Evolutionary conservation across 2,113 vertebrate species (phyloP).

Genomic region (Piprites chloris): DNA sequence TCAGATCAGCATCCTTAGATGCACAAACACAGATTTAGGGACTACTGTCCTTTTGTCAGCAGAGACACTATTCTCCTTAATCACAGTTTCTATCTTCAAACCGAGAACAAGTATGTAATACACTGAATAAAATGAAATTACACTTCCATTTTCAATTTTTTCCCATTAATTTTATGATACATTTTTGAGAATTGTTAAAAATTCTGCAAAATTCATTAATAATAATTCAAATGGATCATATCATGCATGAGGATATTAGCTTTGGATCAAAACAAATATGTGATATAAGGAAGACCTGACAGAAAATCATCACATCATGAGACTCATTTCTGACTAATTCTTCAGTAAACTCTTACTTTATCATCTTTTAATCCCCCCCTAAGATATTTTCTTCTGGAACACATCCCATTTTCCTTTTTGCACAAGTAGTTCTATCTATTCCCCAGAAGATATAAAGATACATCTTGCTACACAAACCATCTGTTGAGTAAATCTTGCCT

Average conservation of each 20-base stretch:
- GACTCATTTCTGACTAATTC: constrained; percentile 49
- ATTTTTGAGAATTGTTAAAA: neutral
- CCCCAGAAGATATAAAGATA: neutral
- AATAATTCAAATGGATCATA: neutral
- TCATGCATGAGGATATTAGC: neutral
- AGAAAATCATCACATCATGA: neutral
- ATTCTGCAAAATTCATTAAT: neutral
- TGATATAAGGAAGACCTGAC: neutral
- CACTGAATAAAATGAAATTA: neutral
- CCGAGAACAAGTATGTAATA: neutral
- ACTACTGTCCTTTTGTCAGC: neutral
- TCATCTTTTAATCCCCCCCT: neutral
- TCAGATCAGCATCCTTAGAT: neutral
- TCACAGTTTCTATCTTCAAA: neutral
- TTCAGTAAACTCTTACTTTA: neutral
- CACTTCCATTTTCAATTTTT: neutral
- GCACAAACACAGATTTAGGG: neutral
- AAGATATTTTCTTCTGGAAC: neutral
- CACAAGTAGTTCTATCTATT: neutral
- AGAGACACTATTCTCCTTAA: neutral
- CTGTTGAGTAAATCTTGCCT: constrained; percentile 3
- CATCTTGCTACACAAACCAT: neutral
- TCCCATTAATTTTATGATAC: neutral
- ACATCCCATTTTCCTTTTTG: neutral
- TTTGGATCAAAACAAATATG: neutral